Evolutionary conservation across 2,888 invertebrate species (phyloP).

Genomic region (Teleogryllus oceanicus): DNA sequence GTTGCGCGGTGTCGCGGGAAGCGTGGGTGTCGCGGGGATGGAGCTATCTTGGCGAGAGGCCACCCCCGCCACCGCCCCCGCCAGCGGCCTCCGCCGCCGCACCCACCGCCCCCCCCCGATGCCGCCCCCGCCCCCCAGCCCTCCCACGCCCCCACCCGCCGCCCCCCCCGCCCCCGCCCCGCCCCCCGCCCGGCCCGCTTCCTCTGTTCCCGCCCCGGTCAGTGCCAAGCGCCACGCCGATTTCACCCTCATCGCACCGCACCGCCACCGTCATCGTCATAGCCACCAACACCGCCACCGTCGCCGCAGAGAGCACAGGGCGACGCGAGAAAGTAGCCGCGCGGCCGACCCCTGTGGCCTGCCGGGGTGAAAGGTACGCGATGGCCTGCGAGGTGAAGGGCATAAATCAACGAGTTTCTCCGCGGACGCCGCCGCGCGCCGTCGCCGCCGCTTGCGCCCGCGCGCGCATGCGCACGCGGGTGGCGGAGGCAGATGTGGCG

Average conservation of each 20-base stretch:
- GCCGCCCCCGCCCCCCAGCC: not conserved
- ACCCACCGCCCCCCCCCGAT: not conserved
- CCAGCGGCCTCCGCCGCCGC: not conserved
- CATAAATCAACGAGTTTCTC: conserved; percentile 18
- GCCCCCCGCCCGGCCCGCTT: not conserved
- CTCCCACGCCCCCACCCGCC: not conserved
- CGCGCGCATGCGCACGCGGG: not conserved
- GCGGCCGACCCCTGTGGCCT: not conserved
- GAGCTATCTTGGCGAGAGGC: too few relatives aligned
- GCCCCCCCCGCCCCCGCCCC: not conserved
- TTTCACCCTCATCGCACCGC: too few relatives aligned
- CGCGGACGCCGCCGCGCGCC: conserved; percentile 18
- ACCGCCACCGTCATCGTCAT: too few relatives aligned
- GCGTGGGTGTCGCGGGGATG: too few relatives aligned
- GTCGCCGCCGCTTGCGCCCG: not conserved
- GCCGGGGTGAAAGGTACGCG: conserved; percentile 12
- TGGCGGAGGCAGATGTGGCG: not conserved
- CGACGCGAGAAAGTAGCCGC: not conserved
- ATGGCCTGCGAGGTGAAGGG: conserved; percentile 18
- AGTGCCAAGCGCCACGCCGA: too few relatives aligned
- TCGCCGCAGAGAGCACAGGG: not conserved
- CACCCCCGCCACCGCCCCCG: not conserved
- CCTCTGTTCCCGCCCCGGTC: not conserved
- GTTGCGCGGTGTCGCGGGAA: too few relatives aligned
- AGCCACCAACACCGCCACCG: not conserved